Percentiles rank a stretch among this genome's conserved stretches.
Evolutionary conservation across 2,113 vertebrate genomes (phyloP).

Genomic region (Phyllostomus hastatus): DNA sequence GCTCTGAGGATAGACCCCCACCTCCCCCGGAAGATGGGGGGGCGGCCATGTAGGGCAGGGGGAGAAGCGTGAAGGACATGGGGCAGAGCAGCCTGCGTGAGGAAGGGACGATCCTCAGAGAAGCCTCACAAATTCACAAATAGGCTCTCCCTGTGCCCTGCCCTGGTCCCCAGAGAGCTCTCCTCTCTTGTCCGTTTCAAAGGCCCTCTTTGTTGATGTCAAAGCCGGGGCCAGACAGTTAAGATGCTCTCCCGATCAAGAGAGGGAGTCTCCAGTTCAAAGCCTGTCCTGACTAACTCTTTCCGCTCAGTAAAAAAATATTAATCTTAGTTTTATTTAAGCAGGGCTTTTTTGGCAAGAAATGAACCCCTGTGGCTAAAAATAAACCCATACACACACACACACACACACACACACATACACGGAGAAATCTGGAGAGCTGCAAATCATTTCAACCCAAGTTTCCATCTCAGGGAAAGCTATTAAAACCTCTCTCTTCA

Average conservation of each 20-base stretch:
- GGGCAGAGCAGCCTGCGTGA: not conserved
- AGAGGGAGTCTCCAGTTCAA: conserved; percentile 76
- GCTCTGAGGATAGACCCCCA: not conserved
- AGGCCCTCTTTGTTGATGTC: conserved; percentile 40
- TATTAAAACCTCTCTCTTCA: conserved; percentile 40
- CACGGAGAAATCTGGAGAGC: conserved; percentile 62
- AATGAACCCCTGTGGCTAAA: conserved; percentile 63
- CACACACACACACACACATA: conserved; percentile 29
- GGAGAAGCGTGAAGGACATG: not conserved
- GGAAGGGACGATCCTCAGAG: not conserved
- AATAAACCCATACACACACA: conserved; percentile 42
- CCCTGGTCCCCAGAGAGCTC: not conserved
- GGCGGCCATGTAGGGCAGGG: too few relatives aligned
- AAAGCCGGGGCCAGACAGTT: conserved; percentile 51
- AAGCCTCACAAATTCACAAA: not conserved
- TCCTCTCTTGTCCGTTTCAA: conserved; percentile 49
- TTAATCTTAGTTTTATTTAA: conserved; percentile 76
- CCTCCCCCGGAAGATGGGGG: not conserved
- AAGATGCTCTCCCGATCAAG: conserved; percentile 64
- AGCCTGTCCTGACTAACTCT: conserved; percentile 66
- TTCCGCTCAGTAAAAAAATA: conserved; percentile 74
- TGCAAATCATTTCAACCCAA: conserved; percentile 65
- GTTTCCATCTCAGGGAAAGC: conserved; percentile 68
- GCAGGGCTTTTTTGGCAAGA: conserved; percentile 69
- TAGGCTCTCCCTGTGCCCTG: not conserved